These are phyloP conservation scores for Drosophila willistoni DNA, from an alignment of 1,140 invertebrate species.

Conservation along the genomic window DNA sequence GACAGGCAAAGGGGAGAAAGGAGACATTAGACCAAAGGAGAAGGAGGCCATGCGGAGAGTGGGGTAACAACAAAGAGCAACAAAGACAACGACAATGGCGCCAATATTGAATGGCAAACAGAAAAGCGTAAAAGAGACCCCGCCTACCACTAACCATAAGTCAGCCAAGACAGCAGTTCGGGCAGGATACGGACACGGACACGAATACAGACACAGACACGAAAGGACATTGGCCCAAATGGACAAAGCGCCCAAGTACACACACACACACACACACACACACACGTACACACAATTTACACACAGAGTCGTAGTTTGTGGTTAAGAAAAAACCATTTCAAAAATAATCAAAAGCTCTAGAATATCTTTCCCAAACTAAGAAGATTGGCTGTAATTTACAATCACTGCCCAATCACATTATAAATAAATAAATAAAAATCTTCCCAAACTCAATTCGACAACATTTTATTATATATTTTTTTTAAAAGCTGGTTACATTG, in stretches of 20 bases:
- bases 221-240: slow-evolving; percentile 78
- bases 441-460: too few relatives aligned
- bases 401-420: too few relatives aligned
- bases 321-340: too few relatives aligned
- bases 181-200: slow-evolving; percentile 1
- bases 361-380: too few relatives aligned
- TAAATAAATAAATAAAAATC: too few relatives aligned
- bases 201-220: slow-evolving; percentile 42
- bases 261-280: slow-evolving; percentile 21
- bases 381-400: too few relatives aligned
- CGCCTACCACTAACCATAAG: slow-evolving; percentile 35
- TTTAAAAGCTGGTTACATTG: too few relatives aligned
- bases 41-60: background rate
- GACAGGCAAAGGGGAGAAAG: slow-evolving; percentile 1
- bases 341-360: too few relatives aligned
- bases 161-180: slow-evolving; percentile 35
- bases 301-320: slow-evolving; percentile 1
- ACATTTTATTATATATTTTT: too few relatives aligned
- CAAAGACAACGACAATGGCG: slow-evolving; percentile 49
- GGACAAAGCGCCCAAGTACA: slow-evolving; percentile 43
- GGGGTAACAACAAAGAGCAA: slow-evolving; percentile 28
- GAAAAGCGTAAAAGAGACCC: slow-evolving; percentile 12
- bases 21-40: background rate
- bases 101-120: slow-evolving; percentile 74
- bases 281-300: background rate